phyloP scores from a whole-genome alignment of 2,888 invertebrate genomes.

The Hipparchia sbordonii region DNA sequence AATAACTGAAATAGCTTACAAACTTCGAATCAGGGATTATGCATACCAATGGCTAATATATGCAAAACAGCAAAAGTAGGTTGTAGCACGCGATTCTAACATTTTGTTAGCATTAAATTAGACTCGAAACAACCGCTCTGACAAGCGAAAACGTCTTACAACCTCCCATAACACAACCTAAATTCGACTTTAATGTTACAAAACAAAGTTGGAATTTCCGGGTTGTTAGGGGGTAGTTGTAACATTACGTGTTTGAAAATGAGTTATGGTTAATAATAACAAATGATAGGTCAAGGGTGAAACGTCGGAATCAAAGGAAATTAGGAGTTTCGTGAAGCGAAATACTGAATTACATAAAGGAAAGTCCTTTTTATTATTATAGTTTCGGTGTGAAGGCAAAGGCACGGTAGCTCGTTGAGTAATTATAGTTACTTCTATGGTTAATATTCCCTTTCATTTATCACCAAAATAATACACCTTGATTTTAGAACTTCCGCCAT shows the following conservation, averaged over 20 bases:
- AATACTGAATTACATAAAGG: conserved; percentile 36
- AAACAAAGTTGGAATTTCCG: conserved; percentile 48
- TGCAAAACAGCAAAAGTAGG: conserved; percentile 78
- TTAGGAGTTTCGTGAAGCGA: conserved; percentile 43
- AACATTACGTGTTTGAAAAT: conserved; percentile 23
- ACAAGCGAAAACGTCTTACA: conserved; percentile 47
- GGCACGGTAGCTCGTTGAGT: not conserved
- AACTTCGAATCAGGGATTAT: conserved; percentile 38
- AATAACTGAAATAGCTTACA: conserved; percentile 36
- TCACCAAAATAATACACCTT: conserved; percentile 1
- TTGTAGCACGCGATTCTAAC: conserved; percentile 75
- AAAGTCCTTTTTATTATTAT: conserved; percentile 22
- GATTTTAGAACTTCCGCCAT: not conserved
- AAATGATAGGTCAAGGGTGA: conserved; percentile 77
- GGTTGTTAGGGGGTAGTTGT: conserved; percentile 9
- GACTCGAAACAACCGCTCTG: conserved; percentile 49
- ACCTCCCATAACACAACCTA: conserved; percentile 30
- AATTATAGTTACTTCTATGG: not conserved
- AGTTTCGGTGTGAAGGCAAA: conserved; percentile 12
- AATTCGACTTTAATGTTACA: conserved; percentile 41
- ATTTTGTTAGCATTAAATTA: conserved; percentile 80
- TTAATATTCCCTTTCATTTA: not conserved
- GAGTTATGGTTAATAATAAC: conserved; percentile 63
- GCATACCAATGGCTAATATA: conserved; percentile 62
- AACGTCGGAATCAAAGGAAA: conserved; percentile 62